Evolutionary conservation across 2,113 vertebrate genomes (phyloP).

Genomic region (Thamnophis sirtalis): DNA sequence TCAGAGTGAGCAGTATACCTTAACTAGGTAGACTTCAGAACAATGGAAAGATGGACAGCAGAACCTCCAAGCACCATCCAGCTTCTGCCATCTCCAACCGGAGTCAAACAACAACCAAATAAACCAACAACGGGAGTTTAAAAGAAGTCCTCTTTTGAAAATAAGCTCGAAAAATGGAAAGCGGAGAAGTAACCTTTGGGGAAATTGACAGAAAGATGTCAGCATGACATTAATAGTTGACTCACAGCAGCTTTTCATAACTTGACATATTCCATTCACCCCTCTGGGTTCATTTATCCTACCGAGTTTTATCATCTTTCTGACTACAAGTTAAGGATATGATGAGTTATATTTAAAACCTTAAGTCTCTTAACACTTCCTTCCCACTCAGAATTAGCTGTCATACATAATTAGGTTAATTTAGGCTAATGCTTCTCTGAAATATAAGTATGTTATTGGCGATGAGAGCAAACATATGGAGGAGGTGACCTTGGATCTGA

Average conservation of each 20-base stretch:
- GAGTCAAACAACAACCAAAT: neutral
- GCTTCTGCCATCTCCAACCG: neutral
- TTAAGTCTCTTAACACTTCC: constrained; percentile 45
- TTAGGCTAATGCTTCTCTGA: constrained; percentile 54
- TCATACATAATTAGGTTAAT: constrained; percentile 67
- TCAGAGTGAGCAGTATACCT: neutral
- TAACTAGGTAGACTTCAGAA: neutral
- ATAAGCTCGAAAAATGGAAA: neutral
- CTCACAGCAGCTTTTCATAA: neutral
- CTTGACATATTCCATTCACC: neutral
- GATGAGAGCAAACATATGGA: constrained; percentile 65
- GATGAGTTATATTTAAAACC: constrained; percentile 42
- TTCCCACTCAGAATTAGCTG: constrained; percentile 69
- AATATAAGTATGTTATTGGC: constrained; percentile 56
- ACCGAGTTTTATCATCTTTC: constrained; percentile 1
- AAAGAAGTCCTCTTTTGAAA: neutral
- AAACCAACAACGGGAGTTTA: neutral
- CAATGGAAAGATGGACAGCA: neutral
- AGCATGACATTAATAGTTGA: neutral
- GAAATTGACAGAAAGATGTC: neutral
- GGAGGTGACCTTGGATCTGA: constrained; percentile 54
- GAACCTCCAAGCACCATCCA: neutral
- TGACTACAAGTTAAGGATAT: neutral
- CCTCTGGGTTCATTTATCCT: constrained; percentile 2
- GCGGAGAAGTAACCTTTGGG: neutral